phyloP scores from a whole-genome alignment of 1,140 invertebrate genomes.

The Tetragonula clypearis region DNA sequence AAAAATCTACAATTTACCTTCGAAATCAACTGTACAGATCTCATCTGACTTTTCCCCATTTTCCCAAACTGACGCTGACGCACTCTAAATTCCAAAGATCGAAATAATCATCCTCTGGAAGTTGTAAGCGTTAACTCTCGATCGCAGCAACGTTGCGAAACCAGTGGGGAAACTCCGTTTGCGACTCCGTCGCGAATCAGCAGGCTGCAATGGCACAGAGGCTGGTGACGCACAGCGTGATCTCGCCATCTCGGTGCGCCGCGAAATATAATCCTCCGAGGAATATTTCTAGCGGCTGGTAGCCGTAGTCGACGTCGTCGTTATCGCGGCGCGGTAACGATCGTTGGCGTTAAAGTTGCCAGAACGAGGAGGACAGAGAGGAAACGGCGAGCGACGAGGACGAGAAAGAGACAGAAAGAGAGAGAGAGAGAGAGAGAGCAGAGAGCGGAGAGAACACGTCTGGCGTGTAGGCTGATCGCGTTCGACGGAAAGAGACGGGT shows the following conservation, averaged over 20 bases:
- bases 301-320: slow-evolving; percentile 60
- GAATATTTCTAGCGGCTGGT: slow-evolving; percentile 62
- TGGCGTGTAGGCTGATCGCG: slow-evolving; percentile 20
- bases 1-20: too few relatives aligned
- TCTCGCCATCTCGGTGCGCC: slow-evolving; percentile 19
- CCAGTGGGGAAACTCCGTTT: background rate
- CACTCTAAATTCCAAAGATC: background rate
- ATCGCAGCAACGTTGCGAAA: background rate
- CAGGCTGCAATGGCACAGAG: background rate
- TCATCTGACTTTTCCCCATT: background rate
- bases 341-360: slow-evolving; percentile 64
- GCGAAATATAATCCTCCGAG: slow-evolving; percentile 64
- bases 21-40: too few relatives aligned
- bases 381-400: background rate
- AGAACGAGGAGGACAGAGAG: slow-evolving; percentile 33
- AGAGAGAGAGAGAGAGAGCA: background rate
- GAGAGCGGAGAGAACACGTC: background rate
- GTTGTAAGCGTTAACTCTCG: background rate
- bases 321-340: slow-evolving; percentile 67
- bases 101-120: background rate
- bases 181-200: too few relatives aligned
- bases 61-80: background rate
- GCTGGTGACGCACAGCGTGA: background rate
- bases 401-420: background rate
- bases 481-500: slow-evolving; percentile 26